Percentiles rank a stretch among this genome's conserved stretches.
These are phyloP conservation scores for Mayetiola destructor DNA, from an alignment of 2,888 invertebrate genomes.

Conservation along the genomic window DNA sequence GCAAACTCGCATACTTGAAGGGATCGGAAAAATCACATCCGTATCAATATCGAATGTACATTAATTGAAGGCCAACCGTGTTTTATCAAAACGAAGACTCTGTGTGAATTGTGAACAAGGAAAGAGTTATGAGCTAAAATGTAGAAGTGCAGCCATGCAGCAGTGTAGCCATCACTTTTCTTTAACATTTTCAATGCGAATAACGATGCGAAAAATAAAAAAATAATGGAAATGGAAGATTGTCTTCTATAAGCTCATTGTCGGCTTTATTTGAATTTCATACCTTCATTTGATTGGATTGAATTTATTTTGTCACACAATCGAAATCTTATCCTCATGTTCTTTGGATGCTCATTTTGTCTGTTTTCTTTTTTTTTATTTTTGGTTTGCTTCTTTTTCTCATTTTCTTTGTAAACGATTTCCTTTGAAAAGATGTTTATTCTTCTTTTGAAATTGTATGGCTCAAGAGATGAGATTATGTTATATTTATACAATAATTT, in stretches of 20 bases:
- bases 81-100: constrained; percentile 7
- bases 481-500: constrained; percentile 3
- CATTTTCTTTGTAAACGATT: neutral
- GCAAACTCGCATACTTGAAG: no score
- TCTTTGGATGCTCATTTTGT: constrained; percentile 2
- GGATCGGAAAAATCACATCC: no score
- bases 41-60: no score
- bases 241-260: constrained; percentile 4
- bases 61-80: neutral
- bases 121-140: neutral
- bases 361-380: neutral
- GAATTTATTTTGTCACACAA: constrained; percentile 17
- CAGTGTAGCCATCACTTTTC: no score
- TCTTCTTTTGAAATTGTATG: no score
- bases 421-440: no score
- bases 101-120: no score
- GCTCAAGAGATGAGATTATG: neutral
- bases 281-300: constrained; percentile 16
- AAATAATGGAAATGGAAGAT: neutral
- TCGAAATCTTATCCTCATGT: constrained; percentile 12
- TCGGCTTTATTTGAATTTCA: constrained; percentile 16
- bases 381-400: neutral
- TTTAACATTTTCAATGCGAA: no score
- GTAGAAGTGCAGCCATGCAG: neutral
- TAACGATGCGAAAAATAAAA: neutral